Evolutionary conservation across 30 jellyfish, hydroid and myxozoan genomes (phyloP).

Genomic region (Hydractinia symbiolongicarpus): DNA sequence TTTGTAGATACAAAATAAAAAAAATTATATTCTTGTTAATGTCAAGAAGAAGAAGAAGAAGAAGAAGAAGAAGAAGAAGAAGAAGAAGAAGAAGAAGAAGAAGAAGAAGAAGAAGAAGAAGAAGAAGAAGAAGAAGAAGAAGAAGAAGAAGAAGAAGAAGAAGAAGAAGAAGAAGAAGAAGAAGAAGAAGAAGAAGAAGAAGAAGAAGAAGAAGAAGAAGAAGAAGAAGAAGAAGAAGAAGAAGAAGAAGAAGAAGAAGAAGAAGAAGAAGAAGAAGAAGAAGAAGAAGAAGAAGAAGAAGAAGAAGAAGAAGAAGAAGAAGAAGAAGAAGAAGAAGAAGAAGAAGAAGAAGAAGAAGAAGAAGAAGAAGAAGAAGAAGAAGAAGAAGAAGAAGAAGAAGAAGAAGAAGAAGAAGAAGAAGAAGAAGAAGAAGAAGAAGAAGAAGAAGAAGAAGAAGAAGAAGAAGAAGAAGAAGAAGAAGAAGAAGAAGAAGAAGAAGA

Average conservation of each 20-base stretch:
- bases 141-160: slow-evolving; percentile 25
- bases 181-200: neutral
- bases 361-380: neutral
- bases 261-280: slow-evolving; percentile 22
- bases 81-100: neutral
- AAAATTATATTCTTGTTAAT: too few relatives aligned
- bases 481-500: slow-evolving; percentile 19
- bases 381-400: neutral
- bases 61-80: too few relatives aligned
- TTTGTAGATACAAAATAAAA: too few relatives aligned
- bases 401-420: too few relatives aligned
- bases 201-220: neutral
- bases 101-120: slow-evolving; percentile 25
- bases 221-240: neutral
- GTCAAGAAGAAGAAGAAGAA: too few relatives aligned
- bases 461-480: slow-evolving; percentile 25
- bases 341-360: neutral
- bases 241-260: slow-evolving; percentile 17
- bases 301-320: slow-evolving; percentile 32
- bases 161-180: slow-evolving; percentile 31
- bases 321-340: slow-evolving; percentile 11
- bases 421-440: too few relatives aligned
- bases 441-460: slow-evolving; percentile 17
- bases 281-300: slow-evolving; percentile 20
- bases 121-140: slow-evolving; percentile 24